A percentile compares a stretch with the other conserved stretches of the same genome.
phyloP scores from a whole-genome alignment of 2,888 invertebrate genomes.

The Nudaria mundana region DNA sequence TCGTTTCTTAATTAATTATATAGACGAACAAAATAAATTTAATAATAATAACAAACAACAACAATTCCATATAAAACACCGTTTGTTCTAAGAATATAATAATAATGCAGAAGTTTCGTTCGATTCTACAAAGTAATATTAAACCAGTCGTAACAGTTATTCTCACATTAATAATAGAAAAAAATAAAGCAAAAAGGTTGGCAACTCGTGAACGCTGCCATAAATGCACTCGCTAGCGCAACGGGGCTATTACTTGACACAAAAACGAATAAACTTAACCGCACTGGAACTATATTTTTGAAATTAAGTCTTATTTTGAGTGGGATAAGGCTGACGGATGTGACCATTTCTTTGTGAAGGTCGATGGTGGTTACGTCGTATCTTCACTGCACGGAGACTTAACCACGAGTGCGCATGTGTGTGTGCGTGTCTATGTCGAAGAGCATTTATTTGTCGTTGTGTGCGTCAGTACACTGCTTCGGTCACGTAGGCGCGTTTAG shows the following conservation, averaged over 20 bases:
- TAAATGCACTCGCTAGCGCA: constrained; percentile 79
- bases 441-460: constrained; percentile 39
- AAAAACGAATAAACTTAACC: constrained; percentile 30
- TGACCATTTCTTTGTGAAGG: constrained; percentile 74
- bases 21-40: no score
- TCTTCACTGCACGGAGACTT: constrained; percentile 36
- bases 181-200: constrained; percentile 65
- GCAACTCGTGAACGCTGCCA: constrained; percentile 64
- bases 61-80: constrained; percentile 10
- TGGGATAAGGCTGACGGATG: constrained; percentile 52
- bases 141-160: constrained; percentile 44
- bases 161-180: constrained; percentile 54
- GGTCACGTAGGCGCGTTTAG: constrained; percentile 76
- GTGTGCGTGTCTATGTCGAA: constrained; percentile 45
- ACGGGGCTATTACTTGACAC: constrained; percentile 60
- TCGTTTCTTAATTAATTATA: background rate
- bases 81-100: constrained; percentile 14
- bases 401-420: constrained; percentile 59
- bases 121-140: constrained; percentile 38
- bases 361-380: constrained; percentile 56
- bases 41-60: constrained; percentile 6
- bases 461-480: constrained; percentile 64
- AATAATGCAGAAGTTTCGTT: constrained; percentile 17
- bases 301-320: constrained; percentile 33
- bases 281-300: constrained; percentile 28